Percentiles rank a stretch among this genome's conserved stretches.
These are phyloP conservation scores for Phalacrocorax aristotelis DNA, from an alignment of 2,113 vertebrate genomes.

Conservation along the genomic window DNA sequence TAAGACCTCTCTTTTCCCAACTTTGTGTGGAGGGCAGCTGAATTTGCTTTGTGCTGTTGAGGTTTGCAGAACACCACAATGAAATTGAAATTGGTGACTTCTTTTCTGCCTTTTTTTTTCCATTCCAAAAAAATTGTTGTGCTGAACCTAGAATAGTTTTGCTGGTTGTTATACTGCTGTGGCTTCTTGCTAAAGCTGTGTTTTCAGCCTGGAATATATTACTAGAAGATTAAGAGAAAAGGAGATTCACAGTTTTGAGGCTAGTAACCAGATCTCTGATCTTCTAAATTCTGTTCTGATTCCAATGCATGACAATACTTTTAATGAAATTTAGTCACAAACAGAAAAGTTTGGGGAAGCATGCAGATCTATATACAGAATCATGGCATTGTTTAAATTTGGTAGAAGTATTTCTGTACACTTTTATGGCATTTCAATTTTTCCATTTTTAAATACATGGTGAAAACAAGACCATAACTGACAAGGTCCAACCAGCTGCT, in stretches of 20 bases:
- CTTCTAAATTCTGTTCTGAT: background rate
- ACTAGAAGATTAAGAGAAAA: constrained; percentile 14
- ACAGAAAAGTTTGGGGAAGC: background rate
- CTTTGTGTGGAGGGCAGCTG: background rate
- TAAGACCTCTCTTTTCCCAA: background rate
- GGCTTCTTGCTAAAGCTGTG: constrained; percentile 35
- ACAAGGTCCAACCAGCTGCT: background rate
- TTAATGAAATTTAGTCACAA: background rate
- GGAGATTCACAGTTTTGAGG: background rate
- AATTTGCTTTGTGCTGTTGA: constrained; percentile 39
- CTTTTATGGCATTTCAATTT: background rate
- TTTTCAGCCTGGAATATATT: constrained; percentile 31
- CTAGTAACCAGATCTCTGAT: background rate
- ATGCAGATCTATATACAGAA: background rate
- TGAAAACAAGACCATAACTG: background rate
- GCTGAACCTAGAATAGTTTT: constrained; percentile 48
- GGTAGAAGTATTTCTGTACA: background rate
- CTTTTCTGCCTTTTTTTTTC: background rate
- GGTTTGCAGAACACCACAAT: constrained; percentile 15
- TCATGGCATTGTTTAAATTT: background rate
- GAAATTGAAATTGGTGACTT: constrained; percentile 33
- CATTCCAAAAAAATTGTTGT: background rate
- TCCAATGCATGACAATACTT: background rate
- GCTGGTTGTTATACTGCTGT: background rate
- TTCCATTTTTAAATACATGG: background rate